Conservation (phyloP, 2,888 invertebrate genomes). For the Tenthredo mesomela region DNA sequence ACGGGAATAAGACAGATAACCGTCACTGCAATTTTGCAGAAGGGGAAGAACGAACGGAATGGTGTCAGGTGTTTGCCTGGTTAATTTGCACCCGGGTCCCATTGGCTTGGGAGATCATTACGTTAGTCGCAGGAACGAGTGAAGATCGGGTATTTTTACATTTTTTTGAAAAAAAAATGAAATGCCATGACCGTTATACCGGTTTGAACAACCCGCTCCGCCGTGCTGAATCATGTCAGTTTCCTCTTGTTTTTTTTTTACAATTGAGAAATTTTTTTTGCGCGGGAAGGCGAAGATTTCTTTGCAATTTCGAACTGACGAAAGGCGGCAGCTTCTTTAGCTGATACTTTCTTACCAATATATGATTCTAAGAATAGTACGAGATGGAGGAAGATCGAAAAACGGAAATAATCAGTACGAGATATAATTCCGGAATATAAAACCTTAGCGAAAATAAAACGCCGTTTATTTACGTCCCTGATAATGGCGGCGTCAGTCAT, state of each 20-base stretch:
- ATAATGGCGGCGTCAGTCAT: conserved; percentile 56
- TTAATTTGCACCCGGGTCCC: conserved; percentile 60
- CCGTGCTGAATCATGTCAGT: not conserved
- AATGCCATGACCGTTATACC: not conserved
- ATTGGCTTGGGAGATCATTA: conserved; percentile 27
- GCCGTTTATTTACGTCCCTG: conserved; percentile 57
- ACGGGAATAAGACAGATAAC: not conserved
- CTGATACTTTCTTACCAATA: not conserved
- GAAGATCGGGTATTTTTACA: not conserved
- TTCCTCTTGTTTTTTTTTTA: not conserved
- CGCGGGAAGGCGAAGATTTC: not conserved
- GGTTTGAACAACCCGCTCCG: not conserved
- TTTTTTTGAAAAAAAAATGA: not conserved
- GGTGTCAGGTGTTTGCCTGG: conserved; percentile 64
- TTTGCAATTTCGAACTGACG: not conserved
- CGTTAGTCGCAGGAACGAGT: conserved; percentile 34
- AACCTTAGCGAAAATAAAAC: not conserved
- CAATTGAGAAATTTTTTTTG: not conserved
- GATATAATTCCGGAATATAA: not conserved
- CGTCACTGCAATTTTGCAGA: conserved; percentile 6
- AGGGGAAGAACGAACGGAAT: conserved; percentile 19
- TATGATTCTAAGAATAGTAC: not conserved
- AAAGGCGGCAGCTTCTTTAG: not conserved
- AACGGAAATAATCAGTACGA: not conserved
- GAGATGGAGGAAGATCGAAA: not conserved